These are phyloP conservation scores for Chamaedrilus cognettii DNA, from an alignment of 2,888 invertebrate species.

Conservation along the genomic window DNA sequence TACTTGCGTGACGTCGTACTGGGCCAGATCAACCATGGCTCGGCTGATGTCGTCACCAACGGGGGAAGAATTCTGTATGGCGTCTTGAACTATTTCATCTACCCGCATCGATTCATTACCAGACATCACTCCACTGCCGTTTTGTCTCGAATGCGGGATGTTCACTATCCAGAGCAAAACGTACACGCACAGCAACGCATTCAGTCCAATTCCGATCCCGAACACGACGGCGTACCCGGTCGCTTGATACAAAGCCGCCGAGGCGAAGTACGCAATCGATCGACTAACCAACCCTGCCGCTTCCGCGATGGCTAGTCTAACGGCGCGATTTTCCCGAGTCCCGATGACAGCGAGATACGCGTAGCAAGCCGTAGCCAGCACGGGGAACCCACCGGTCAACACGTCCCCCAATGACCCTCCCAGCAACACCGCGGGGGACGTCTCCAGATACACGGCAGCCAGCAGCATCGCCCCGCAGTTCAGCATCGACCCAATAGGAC, in stretches of 20 bases:
- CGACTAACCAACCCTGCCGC: neutral
- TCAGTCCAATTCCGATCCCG: slow-evolving; percentile 4
- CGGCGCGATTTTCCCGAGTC: neutral
- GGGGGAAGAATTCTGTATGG: too few relatives aligned
- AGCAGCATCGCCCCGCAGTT: neutral
- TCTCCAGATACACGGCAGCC: neutral
- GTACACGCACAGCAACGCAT: slow-evolving; percentile 4
- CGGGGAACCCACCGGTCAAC: neutral
- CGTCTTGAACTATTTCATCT: too few relatives aligned
- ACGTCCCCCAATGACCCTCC: neutral
- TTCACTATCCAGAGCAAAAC: slow-evolving; percentile 4
- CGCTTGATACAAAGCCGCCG: neutral
- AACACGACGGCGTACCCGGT: neutral
- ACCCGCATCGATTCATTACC: too few relatives aligned
- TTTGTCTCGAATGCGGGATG: too few relatives aligned
- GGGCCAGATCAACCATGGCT: too few relatives aligned
- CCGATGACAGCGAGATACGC: neutral
- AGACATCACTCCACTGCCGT: too few relatives aligned
- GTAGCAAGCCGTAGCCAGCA: neutral
- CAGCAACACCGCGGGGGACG: neutral
- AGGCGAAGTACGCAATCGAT: neutral
- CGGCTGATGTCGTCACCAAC: too few relatives aligned
- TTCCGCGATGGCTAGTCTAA: slow-evolving; percentile 4
- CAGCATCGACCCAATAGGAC: slow-evolving; percentile 1
- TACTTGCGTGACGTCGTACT: too few relatives aligned